Evolutionary conservation across 2,797 vertebrate genomes (phyloP).

Genomic region (Semotilus atromaculatus): DNA sequence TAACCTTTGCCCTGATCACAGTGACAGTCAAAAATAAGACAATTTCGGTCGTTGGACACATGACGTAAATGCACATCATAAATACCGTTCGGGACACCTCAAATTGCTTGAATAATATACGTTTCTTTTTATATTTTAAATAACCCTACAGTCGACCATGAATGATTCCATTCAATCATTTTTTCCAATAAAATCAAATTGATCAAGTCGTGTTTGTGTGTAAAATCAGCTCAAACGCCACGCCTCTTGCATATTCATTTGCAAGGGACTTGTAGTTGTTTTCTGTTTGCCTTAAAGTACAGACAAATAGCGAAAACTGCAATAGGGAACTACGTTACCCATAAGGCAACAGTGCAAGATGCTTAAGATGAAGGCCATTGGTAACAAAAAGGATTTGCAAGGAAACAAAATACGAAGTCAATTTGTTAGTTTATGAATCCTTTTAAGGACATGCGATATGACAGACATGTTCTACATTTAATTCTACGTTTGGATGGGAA

Average conservation of each 20-base stretch:
- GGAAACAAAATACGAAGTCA: slow-evolving; percentile 58
- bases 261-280: slow-evolving; percentile 55
- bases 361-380: slow-evolving; percentile 65
- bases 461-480: not conserved
- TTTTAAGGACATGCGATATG: not conserved
- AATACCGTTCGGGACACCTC: not conserved
- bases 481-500: not conserved
- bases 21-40: slow-evolving; percentile 1
- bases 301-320: not conserved
- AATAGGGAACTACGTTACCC: slow-evolving; percentile 46
- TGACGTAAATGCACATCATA: not conserved
- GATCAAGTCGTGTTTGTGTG: slow-evolving; percentile 3
- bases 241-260: not conserved
- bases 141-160: not conserved
- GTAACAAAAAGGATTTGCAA: slow-evolving; percentile 59
- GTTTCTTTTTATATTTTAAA: not conserved
- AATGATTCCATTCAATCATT: not conserved
- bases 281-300: not conserved
- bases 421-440: not conserved
- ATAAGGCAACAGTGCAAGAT: slow-evolving; percentile 22
- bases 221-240: not conserved
- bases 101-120: not conserved
- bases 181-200: not conserved
- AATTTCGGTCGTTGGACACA: not conserved
- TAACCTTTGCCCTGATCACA: not conserved